Evolutionary conservation across 2,113 vertebrate genomes (phyloP).

Genomic region (Propithecus coquereli): DNA sequence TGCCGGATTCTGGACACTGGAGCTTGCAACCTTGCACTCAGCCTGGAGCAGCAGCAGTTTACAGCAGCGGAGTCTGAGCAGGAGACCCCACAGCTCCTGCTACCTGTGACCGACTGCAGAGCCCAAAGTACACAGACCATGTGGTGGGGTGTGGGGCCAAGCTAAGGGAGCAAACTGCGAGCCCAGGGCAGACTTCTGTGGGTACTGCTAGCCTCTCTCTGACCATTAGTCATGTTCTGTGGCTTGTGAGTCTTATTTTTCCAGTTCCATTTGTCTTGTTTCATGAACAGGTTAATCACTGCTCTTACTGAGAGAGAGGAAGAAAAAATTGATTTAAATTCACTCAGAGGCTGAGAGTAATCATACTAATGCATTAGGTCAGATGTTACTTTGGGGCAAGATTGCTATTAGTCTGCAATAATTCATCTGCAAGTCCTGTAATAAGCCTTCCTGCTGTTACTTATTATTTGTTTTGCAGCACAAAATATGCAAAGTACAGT

Average conservation of each 20-base stretch:
- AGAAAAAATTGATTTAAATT: neutral
- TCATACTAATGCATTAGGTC: constrained; percentile 35
- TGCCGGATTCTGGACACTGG: neutral
- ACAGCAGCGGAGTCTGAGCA: neutral
- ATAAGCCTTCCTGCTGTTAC: neutral
- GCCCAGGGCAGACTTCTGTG: neutral
- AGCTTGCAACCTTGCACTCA: neutral
- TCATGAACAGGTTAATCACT: constrained; percentile 37
- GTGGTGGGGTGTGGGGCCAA: neutral
- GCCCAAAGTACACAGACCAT: neutral
- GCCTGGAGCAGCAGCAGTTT: neutral
- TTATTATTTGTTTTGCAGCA: constrained; percentile 50
- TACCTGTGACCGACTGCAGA: neutral
- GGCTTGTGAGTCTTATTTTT: neutral
- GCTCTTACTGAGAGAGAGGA: constrained; percentile 14
- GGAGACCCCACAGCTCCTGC: neutral
- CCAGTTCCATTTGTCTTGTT: neutral
- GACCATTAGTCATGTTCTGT: neutral
- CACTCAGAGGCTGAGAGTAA: neutral
- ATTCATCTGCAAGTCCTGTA: constrained; percentile 2
- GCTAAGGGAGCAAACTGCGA: neutral
- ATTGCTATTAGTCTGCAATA: neutral
- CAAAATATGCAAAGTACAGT: constrained; percentile 19
- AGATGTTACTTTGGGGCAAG: constrained; percentile 18
- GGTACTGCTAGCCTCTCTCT: neutral